Base-by-base conservation (phyloP, 2,888 invertebrate species). In the Selenia dentaria region DNA sequence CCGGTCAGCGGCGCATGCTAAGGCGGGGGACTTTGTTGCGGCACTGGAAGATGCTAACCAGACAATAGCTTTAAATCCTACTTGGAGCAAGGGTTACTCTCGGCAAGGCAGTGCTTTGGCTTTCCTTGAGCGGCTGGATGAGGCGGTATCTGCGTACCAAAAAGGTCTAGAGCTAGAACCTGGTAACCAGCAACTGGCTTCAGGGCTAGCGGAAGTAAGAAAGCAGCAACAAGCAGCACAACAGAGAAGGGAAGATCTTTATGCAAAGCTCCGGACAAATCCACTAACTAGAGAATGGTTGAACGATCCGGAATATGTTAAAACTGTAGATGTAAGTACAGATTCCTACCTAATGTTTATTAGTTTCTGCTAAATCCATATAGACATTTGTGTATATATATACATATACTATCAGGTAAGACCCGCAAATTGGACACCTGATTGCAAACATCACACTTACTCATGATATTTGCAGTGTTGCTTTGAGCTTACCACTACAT, bases 21-120 rank as follows among this genome's bases (percentile, higher is more conserved):
- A 97, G 84, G 93, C 94, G 31, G 94, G 93, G 13, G 93, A 95
- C 54, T 97, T 94, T 69, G 76, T 85, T 1, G 92, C 94, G 50
- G 96, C 98, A 0, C 82, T 98, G 16, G 92, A 93, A 55, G 98
- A 98, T 91, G 98, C 97, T 0, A 95, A 97, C 51, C 94, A 94
- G 72, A 97, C 97, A 0, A 92, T 98, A 5, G 79, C 92, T 33
- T 64, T 97, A 9, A 97, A 97, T 75, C 94, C 96, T 5, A 93
- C 94, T 45, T 98, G 98, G 98, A 92, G 93, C 1, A 98, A 97
- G 76, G 96, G 95, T 0, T 97, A 97, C 77, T 97, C 97, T 0
- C 93, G 98, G 46, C 96, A 97, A 84, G 98, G 97, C 1, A 94
- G 96, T 56, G 97, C 97, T 0, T 85, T 97, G 31, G 94, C 95